Base-by-base conservation (phyloP, 2,888 invertebrate genomes). In the Quadroppia sp. region DNA sequence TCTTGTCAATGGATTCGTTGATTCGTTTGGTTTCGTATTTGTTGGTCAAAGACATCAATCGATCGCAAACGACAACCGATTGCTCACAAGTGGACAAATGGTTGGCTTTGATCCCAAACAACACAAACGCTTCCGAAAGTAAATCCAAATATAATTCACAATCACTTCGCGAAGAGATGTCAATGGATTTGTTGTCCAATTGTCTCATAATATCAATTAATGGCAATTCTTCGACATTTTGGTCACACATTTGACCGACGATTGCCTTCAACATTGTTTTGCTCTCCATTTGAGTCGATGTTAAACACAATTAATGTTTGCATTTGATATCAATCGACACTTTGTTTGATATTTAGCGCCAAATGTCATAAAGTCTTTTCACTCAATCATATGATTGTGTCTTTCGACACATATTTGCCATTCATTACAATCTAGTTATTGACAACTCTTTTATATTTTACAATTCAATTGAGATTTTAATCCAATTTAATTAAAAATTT, bases 331-430 rank as follows among this genome's bases (percentile, higher is more conserved):
- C 23, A 23, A 23, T 25, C 11, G 6, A 20, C 28, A 59, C 28
- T 59, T 59, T 30, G 61, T 61, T 61, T 61, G n/a, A 61, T 25
- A n/a, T 32, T 61, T 32, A 17, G 61, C 61, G 61, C 61, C 61
- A 61, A 61, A 53, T 17, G 53, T 53, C 28, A 28, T 23, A 2
- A 23, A 20, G 2, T 20, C 7, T 20, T 4, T 20, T 7, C 20
- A 25, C 15, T 28, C 6, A 30, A 59, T 59, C 56, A 59, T 59
- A 59, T 59, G 56, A 59, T 59, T 28, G 11, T 25, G 30, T 13
- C 15, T 59, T 59, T 32, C 32, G 9, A 36, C 36, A 36, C 45
- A 17, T 45, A 17, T 15, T 15, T 45, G 45, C 2, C 6, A 45
- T 15, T 45, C 45, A 45, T 7, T 9, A 7, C 2, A 45, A 45